phyloP scores from a whole-genome alignment of 92 coral and sea anemone genomes.

The Montipora capitata region DNA sequence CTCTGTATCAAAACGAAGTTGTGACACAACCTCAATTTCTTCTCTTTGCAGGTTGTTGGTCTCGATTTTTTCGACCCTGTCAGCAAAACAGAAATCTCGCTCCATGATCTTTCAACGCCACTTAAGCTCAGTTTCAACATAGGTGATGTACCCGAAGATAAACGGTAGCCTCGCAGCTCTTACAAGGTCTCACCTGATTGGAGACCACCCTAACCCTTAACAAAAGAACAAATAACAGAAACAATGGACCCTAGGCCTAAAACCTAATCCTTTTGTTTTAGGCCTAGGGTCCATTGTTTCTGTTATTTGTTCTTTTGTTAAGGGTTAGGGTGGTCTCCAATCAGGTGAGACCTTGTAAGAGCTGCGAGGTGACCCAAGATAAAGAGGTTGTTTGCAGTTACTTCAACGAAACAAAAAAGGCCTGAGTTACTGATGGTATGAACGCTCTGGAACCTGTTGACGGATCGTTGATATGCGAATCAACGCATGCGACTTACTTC shows the following conservation, averaged over 20 bases:
- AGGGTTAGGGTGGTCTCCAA: too few relatives aligned
- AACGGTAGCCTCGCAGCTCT: too few relatives aligned
- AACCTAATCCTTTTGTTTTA: too few relatives aligned
- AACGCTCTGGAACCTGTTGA: neutral
- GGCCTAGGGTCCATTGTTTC: too few relatives aligned
- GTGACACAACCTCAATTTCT: neutral
- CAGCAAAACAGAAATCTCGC: neutral
- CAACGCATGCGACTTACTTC: slow-evolving; percentile 55
- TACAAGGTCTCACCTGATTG: too few relatives aligned
- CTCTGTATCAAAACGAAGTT: too few relatives aligned
- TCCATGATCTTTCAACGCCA: slow-evolving; percentile 6
- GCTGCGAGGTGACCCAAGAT: too few relatives aligned
- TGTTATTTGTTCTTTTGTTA: too few relatives aligned
- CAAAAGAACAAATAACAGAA: too few relatives aligned
- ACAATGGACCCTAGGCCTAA: too few relatives aligned
- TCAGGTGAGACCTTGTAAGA: too few relatives aligned
- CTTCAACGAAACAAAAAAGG: slow-evolving; percentile 24
- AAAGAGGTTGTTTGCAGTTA: slow-evolving; percentile 3
- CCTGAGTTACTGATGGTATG: slow-evolving; percentile 39
- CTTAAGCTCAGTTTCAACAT: neutral
- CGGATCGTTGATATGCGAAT: slow-evolving; percentile 12
- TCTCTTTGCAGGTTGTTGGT: slow-evolving; percentile 1
- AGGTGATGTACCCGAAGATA: neutral
- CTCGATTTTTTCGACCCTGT: slow-evolving; percentile 21
- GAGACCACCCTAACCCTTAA: too few relatives aligned